phyloP scores from a whole-genome alignment of 1,140 invertebrate genomes.

The Aphelinus atriplicis region DNA sequence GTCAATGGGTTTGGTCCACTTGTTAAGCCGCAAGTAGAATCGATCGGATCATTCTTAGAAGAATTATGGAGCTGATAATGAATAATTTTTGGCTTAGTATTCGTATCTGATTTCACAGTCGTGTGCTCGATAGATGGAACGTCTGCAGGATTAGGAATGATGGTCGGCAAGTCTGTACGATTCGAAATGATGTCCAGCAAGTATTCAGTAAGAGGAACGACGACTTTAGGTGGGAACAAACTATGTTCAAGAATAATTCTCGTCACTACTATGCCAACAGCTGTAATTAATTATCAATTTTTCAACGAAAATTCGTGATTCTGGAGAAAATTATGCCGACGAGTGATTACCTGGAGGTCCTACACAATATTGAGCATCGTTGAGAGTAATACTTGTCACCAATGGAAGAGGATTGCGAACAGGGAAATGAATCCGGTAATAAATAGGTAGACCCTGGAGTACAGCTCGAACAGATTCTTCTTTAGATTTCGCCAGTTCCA shows the following conservation, averaged over 20 bases:
- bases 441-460: constrained; percentile 45
- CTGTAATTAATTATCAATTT: constrained; percentile 41
- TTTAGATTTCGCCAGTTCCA: constrained; percentile 53
- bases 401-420: constrained; percentile 52
- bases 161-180: background rate
- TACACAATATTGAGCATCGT: constrained; percentile 49
- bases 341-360: constrained; percentile 45
- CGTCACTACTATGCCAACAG: constrained; percentile 49
- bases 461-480: constrained; percentile 48
- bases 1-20: background rate
- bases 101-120: background rate
- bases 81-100: no score
- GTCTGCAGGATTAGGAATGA: background rate
- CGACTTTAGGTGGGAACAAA: constrained; percentile 47
- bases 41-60: background rate
- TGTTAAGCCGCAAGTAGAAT: constrained; percentile 19
- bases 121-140: background rate
- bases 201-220: constrained; percentile 21
- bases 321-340: no score
- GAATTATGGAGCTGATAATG: background rate
- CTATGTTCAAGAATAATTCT: constrained; percentile 57
- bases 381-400: constrained; percentile 53
- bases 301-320: background rate
- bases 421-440: constrained; percentile 59
- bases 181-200: constrained; percentile 20